These are phyloP conservation scores for Poeciliopsis gracilis DNA, from an alignment of 2,797 vertebrate species.

Conservation along the genomic window DNA sequence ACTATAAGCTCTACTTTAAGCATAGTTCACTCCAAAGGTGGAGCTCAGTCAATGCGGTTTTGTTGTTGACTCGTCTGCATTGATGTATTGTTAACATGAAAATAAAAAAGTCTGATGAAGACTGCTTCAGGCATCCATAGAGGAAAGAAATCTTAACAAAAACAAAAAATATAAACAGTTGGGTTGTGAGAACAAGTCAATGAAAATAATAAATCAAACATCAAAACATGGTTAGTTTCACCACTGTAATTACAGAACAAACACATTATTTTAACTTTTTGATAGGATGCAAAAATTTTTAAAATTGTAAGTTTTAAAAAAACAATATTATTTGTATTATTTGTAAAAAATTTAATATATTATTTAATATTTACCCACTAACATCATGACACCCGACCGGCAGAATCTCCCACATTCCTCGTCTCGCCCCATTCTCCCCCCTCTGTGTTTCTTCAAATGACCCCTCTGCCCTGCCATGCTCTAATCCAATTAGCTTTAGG, in stretches of 20 bases:
- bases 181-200: not conserved
- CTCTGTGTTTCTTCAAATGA: constrained; percentile 48
- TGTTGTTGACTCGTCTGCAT: not conserved
- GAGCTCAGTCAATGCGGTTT: not conserved
- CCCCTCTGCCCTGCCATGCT: constrained; percentile 45
- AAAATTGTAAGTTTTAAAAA: not conserved
- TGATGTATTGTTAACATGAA: not conserved
- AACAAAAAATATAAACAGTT: not conserved
- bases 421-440: constrained; percentile 9
- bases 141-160: not conserved
- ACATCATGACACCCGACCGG: constrained; percentile 10
- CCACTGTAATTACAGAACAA: not conserved
- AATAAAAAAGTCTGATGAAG: not conserved
- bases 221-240: not conserved
- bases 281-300: not conserved
- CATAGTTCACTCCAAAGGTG: no score
- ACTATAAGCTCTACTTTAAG: not conserved
- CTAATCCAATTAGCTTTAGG: constrained; percentile 77
- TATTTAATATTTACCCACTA: not conserved
- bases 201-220: not conserved
- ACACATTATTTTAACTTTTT: not conserved
- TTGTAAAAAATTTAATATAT: no score
- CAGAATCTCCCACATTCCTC: constrained; percentile 16
- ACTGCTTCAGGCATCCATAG: not conserved
- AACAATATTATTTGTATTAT: no score